Percentiles rank a stretch among this genome's conserved stretches.
Evolutionary conservation across 2,888 invertebrate species (phyloP).

Genomic region (Adelphocoris suturalis): DNA sequence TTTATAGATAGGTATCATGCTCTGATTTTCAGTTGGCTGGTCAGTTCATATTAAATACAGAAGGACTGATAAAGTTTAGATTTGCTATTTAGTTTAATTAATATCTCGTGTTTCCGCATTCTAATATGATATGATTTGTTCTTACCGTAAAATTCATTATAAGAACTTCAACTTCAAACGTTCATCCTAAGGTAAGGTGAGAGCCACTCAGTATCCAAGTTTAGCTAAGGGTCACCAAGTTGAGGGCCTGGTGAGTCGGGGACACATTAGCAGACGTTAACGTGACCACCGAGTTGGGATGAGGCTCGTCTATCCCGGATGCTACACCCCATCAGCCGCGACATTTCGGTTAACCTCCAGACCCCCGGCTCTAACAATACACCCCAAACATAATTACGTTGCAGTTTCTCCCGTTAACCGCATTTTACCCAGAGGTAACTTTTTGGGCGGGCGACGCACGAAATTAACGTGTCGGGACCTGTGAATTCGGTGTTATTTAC

Average conservation of each 20-base stretch:
- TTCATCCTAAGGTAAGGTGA: too few species aligned
- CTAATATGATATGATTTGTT: too few species aligned
- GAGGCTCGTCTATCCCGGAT: not conserved
- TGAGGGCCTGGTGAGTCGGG: not conserved
- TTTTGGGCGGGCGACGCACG: not conserved
- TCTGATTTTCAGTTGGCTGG: too few species aligned
- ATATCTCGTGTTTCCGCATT: too few species aligned
- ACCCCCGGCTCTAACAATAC: not conserved
- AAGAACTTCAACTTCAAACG: too few species aligned
- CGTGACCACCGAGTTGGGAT: not conserved
- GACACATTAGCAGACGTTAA: not conserved
- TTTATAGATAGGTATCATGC: too few species aligned
- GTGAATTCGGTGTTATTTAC: not conserved
- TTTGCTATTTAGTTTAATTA: too few species aligned
- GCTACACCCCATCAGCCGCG: slow-evolving; percentile 20
- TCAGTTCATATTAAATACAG: too few species aligned
- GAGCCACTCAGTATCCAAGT: not conserved
- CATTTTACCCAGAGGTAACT: not conserved
- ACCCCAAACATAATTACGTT: slow-evolving; percentile 19
- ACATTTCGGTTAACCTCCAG: slow-evolving; percentile 15
- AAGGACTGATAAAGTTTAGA: too few species aligned
- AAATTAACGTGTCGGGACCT: slow-evolving; percentile 17
- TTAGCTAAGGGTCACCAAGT: not conserved
- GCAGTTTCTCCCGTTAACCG: not conserved
- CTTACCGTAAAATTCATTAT: too few species aligned